Evolutionary conservation across 2,113 vertebrate genomes (phyloP), one percentile per base, ranked within the genome.

Genomic region (Scortum barcoo): DNA sequence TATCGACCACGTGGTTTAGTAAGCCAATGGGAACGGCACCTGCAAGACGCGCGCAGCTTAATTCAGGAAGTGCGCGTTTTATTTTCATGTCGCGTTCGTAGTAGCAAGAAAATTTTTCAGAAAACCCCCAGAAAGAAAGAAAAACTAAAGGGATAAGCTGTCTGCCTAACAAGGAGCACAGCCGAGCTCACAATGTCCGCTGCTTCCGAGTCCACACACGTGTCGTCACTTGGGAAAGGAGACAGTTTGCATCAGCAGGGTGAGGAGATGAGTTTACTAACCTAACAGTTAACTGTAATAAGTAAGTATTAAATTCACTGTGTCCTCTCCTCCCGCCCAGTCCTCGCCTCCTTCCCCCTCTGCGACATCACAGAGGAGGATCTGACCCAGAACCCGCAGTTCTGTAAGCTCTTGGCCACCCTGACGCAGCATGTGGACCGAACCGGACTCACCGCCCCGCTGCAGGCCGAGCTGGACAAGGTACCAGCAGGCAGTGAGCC

Each of bases 291-390:
- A 53, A 1, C 13, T 73, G 36, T n/a, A n/a, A n/a, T n/a, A n/a
- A n/a, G n/a, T n/a, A n/a, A n/a, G n/a, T n/a, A n/a, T n/a, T 42
- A 60, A 2, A 30, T 7, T 46, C 5, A 3, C 51, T 72, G 30
- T 66, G 12, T 73, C 26, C 14, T 22, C 17, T 54, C 14, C 57
- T 53, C 11, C 56, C 17, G 1, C 13, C 0, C 76, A 95, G 95
- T 95, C 54, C 80, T 95, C 2, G 83, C 93, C 26, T 93, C 92
- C 13, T 95, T 97, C 61, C 95, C 96, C 12, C 88, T 95, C 28
- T 95, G 95, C 86, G 90, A 94, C 58, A 22, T 97, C 78, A 94
- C 83, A 0, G 95, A 96, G 53, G 95, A 96, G 16, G 97, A 97
- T 50, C 84, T 97, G 73, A 88, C 89, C 33, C 93, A 93, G 77